Evolutionary conservation across 2,797 vertebrate species (phyloP).

Genomic region (Pipistrellus kuhlii): DNA sequence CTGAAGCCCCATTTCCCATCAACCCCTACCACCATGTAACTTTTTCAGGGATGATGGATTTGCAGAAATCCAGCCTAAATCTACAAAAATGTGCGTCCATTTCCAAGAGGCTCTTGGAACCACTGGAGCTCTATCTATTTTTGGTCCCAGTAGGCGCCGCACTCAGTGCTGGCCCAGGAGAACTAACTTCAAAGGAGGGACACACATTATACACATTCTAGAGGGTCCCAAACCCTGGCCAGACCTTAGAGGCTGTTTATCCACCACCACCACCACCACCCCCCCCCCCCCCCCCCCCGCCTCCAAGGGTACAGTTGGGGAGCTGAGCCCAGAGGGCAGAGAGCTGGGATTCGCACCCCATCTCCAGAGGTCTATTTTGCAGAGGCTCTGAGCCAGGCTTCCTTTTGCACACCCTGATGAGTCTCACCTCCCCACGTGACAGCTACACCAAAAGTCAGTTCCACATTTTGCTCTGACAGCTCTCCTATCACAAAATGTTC

Average conservation of each 20-base stretch:
- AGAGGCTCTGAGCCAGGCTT: not conserved
- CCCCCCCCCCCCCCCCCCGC: too few relatives aligned
- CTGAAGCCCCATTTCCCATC: not conserved
- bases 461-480: conserved; percentile 16
- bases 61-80: not conserved
- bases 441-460: conserved; percentile 21
- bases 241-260: not conserved
- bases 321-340: not conserved
- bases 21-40: not conserved
- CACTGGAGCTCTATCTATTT: not conserved
- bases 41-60: not conserved
- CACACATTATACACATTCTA: not conserved
- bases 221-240: not conserved
- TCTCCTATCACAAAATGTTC: conserved; percentile 33
- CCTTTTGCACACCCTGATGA: not conserved
- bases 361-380: not conserved
- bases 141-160: not conserved
- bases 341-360: accelerated
- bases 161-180: not conserved
- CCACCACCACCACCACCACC: too few relatives aligned
- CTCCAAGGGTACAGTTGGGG: not conserved
- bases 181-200: not conserved
- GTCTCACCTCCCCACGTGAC: not conserved
- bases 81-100: not conserved
- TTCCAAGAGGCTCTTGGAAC: conserved; percentile 11